Evolutionary conservation across 2,888 invertebrate species (phyloP).

Genomic region (Meteorus cinctellus): DNA sequence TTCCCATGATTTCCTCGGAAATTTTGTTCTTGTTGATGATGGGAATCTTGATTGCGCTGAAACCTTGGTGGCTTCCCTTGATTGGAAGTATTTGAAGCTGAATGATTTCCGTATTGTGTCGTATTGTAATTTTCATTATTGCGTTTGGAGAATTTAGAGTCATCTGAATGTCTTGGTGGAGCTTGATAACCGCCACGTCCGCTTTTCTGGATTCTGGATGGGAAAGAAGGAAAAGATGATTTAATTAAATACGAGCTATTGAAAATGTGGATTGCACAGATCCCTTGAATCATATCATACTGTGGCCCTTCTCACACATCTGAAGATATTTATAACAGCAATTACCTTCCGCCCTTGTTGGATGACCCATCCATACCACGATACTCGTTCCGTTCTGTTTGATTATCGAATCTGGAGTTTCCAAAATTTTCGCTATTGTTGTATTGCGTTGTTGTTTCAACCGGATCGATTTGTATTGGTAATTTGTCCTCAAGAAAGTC

Average conservation of each 20-base stretch:
- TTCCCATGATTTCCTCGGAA: conserved; percentile 51
- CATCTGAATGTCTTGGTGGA: conserved; percentile 62
- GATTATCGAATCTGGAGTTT: conserved; percentile 58
- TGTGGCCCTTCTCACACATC: too few species aligned
- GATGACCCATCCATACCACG: conserved; percentile 56
- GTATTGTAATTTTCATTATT: conserved; percentile 53
- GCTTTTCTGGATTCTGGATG: conserved; percentile 59
- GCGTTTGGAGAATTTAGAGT: conserved; percentile 61
- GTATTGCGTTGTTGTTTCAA: conserved; percentile 70
- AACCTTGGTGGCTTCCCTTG: conserved; percentile 78
- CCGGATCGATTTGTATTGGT: conserved; percentile 75
- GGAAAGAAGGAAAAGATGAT: too few species aligned
- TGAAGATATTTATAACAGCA: background rate
- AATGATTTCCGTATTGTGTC: conserved; percentile 51
- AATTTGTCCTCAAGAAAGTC: conserved; percentile 89
- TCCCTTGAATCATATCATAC: too few species aligned
- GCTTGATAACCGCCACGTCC: conserved; percentile 64
- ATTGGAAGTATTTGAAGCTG: conserved; percentile 56
- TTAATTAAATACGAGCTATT: too few species aligned
- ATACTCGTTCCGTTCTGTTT: conserved; percentile 60
- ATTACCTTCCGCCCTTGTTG: conserved; percentile 65
- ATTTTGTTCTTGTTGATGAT: conserved; percentile 54
- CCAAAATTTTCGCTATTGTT: conserved; percentile 45
- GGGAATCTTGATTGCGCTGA: conserved; percentile 74
- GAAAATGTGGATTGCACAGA: too few species aligned